Percentiles rank a stretch among this genome's conserved stretches.
Conservation (phyloP, 1,140 invertebrate species). For the Fopius arisanus region DNA sequence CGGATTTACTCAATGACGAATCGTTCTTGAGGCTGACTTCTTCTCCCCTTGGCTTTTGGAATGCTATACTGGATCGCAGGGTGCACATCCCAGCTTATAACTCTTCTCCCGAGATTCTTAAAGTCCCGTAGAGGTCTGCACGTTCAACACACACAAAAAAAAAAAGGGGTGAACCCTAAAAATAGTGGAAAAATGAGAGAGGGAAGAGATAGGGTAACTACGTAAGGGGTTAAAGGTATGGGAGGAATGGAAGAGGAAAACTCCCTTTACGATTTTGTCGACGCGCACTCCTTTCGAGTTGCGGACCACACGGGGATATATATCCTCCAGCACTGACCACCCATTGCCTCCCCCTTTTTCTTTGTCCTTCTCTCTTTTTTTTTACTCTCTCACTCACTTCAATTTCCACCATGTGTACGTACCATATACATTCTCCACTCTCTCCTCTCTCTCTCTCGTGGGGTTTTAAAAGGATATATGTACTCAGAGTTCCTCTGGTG, state of each 20-base stretch:
- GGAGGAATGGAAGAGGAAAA: background rate
- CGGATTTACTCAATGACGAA: conserved; percentile 1
- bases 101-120: conserved; percentile 17
- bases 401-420: background rate
- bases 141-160: background rate
- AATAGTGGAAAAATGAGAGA: conserved; percentile 1
- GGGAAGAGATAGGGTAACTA: conserved; percentile 1
- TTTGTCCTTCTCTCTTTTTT: background rate
- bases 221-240: background rate
- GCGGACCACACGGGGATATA: conserved; percentile 16
- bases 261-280: conserved; percentile 5
- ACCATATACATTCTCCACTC: background rate
- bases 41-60: background rate
- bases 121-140: conserved; percentile 7
- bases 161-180: background rate
- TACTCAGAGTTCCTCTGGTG: background rate
- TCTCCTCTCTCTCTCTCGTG: background rate
- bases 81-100: conserved; percentile 5
- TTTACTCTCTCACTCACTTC: conserved; percentile 6
- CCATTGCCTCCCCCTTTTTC: background rate
- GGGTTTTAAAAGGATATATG: conserved; percentile 5
- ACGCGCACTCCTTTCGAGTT: background rate
- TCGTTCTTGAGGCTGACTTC: background rate
- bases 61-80: conserved; percentile 8
- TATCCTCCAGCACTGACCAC: background rate